Base-by-base conservation (phyloP, 2,797 vertebrate genomes). In the Podarcis lilfordi region DNA sequence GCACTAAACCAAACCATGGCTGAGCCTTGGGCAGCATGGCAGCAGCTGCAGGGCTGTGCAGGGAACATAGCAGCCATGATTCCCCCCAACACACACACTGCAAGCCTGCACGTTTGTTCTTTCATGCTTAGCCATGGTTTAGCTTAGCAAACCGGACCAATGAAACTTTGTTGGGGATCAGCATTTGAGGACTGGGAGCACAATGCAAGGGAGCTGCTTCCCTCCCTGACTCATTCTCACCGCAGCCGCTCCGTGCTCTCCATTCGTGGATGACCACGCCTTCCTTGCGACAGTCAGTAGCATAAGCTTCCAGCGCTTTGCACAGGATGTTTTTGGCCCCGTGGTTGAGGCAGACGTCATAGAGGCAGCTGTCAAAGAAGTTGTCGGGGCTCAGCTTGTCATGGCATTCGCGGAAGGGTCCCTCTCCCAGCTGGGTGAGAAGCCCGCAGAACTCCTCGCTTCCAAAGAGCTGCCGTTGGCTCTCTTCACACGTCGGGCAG, bases 351-450 rank as follows among this genome's bases (percentile, higher is more conserved):
- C 97, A 98, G 37, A 97, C 93, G 0, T 98, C 98, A 72, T 96
- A 96, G 19, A 98, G 77, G 8, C 97, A 98, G 90, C 96, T 95
- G 37, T 95, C 93, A 86, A 97, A 96, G 94, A 95, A 97, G 80
- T 77, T 91, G 2, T 95, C 91, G 0, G 96, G 96, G 23, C 92
- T 86, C 25, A 97, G 88, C 1, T 93, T 94, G 19, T 50, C 9
- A 8, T 97, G 97, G 82, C 97, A 97, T 35, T 85, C n/a, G 10
- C 94, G 86, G 17, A 97, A 97, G 77, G 97, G 96, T 0, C 97
- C 97, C 0, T 10, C 76, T 1, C 82, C 69, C 8, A 55, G 77
- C 17, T 96, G 92, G 35, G 66, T 91, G 86, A 97, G 94, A 29
- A 94, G 93, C 3, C 97, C 96, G 13, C 97, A 98, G 80, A 92